Evolutionary conservation across 2,888 invertebrate species (phyloP), one percentile per base, ranked within the genome.

Genomic region (Hylaea fasciaria): DNA sequence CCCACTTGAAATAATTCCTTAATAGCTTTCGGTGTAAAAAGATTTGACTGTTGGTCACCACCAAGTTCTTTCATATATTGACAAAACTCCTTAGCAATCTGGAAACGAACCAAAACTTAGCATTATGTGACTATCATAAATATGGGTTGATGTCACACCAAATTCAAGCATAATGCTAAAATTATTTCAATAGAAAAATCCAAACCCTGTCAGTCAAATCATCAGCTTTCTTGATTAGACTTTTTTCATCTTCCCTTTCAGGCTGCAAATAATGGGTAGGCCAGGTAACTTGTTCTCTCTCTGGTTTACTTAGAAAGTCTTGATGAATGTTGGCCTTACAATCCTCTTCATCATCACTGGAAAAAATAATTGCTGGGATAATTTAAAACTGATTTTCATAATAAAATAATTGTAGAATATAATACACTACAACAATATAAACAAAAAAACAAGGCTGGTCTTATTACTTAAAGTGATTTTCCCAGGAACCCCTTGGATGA

Each of bases 1-100:
- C 74, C 69, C 81, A 91, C 93, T 80, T 92, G 91, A 54, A 93
- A 93, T 0, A 93, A 77, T 72, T 92, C 92, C 68, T 92, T 93
- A 50, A 93, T 89, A 57, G 90, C 85, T 77, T 89, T 89, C 8
- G 91, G 87, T 14, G 88, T 89, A 61, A 93, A 92, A 16, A 93
- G 70, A 60, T 92, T 86, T 0, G 93, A 93, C 60, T 89, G 89
- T 65, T 92, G 91, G 70, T 91, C 86, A 5, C 93, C 93, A 9
- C 92, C 93, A 57, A 93, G 73, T 58, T 89, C 83, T 62, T 83
- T 86, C 91, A 93, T 93, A 60, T 91, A 93, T 57, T 86, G 81
- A 66, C 91, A 91, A 69, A 93, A 93, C 40, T 92, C 89, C 49
- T 85, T 78, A 39, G 88, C 89, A 65, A 93, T 93, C 93, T 93